Percentiles rank a stretch among this genome's conserved stretches.
Conservation (phyloP, 2,888 invertebrate genomes). For the Lepas anatifera region DNA sequence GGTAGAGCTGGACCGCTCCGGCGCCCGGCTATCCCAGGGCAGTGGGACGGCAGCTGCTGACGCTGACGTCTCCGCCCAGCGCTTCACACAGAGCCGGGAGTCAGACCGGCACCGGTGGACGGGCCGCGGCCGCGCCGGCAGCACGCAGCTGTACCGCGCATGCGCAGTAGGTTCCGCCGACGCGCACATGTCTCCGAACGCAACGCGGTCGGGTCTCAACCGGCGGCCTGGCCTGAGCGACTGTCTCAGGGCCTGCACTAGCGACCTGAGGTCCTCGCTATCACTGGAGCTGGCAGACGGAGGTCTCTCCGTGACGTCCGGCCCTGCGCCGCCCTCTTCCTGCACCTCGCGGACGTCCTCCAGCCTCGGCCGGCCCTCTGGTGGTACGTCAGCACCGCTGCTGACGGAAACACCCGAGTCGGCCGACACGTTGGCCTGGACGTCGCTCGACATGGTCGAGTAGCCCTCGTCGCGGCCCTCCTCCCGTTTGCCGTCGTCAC, state of each 20-base stretch:
- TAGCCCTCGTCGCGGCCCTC: constrained; percentile 53
- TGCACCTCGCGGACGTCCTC: constrained; percentile 16
- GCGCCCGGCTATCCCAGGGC: not conserved
- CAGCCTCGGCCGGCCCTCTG: not conserved
- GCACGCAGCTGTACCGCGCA: constrained; percentile 52
- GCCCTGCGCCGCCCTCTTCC: constrained; percentile 8
- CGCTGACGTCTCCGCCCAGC: constrained; percentile 41
- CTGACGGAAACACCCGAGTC: not conserved
- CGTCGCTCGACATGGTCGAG: constrained; percentile 71
- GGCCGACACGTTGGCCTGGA: constrained; percentile 50
- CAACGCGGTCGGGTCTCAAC: not conserved
- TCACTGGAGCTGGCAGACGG: constrained; percentile 16
- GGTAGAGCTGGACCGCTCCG: not conserved
- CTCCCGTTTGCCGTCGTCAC: not conserved
- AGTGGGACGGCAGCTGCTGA: too few species aligned
- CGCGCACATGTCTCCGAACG: constrained; percentile 36
- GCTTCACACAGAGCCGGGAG: constrained; percentile 57
- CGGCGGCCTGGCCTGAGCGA: not conserved
- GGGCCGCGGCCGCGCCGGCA: constrained; percentile 49
- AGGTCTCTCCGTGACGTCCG: constrained; percentile 10
- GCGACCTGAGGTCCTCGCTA: constrained; percentile 12
- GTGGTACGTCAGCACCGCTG: not conserved
- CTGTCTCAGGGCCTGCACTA: not conserved
- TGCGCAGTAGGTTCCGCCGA: too few species aligned
- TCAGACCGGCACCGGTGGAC: constrained; percentile 51